Base-by-base conservation (phyloP, 2,797 vertebrate genomes). In the Chromobotia macracanthus region DNA sequence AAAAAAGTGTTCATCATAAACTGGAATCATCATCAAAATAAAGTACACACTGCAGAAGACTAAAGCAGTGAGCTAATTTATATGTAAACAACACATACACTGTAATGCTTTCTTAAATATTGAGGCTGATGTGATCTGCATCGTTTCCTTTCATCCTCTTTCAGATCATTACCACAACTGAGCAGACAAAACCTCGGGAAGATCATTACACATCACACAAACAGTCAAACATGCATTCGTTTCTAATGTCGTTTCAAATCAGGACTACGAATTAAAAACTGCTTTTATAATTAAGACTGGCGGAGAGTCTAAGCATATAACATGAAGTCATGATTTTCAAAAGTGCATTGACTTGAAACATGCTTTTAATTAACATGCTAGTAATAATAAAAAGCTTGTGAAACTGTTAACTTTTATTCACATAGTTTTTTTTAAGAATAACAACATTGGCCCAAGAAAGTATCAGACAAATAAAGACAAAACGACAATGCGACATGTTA, bases 181-280 rank as follows among this genome's bases (percentile, higher is more conserved):
- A 83, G 75, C 16, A 21, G 19, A 46, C 56, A 28, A 75, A 77
- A 67, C 56, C 69, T 73, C 28, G 80, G 74, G 79, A 81, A 68
- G 70, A 44, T 75, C 68, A 72, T 81, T 80, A 81, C 38, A 84
- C 83, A 84, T 82, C 80, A 84, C 84, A 87, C 35, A 38, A 48
- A 48, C 46, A 48, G 6, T 38, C 46, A 48, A 79, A 82, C 73
- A 11, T n/a, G 50, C 13, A 53, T 63, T 69, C 73, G 81, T 72
- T 80, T 38, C 35, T 38, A 38, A 38, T 38, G 35, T 38, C 35
- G 8, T 38, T 38, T 68, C 68, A 56, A 67, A 83, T 68, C 77
- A 77, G 53, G 1, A 61, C 53, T 72, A 61, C 31, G 31, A 78
- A 10, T 56, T 71, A 75, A 75, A 77, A 71, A 74, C 2, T 1